Evolutionary conservation across 1,140 invertebrate species (phyloP).

Genomic region (Gerris buenoi): DNA sequence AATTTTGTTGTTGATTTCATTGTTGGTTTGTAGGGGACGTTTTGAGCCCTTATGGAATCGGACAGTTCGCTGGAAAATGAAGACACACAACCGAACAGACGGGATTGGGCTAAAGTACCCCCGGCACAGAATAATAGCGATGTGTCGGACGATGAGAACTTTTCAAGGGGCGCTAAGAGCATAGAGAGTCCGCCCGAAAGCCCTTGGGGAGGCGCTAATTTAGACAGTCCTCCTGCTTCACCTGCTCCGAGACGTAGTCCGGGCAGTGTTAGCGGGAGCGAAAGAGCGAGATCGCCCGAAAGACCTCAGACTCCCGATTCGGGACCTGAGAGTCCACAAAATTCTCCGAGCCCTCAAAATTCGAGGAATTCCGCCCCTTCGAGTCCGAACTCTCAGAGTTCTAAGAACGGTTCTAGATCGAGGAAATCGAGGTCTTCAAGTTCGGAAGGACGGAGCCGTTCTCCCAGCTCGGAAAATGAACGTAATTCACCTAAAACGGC

Average conservation of each 20-base stretch:
- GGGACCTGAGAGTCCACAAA: slow-evolving; percentile 2
- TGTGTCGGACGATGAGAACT: slow-evolving; percentile 21
- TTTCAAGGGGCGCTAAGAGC: slow-evolving; percentile 18
- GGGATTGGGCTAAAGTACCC: slow-evolving; percentile 9
- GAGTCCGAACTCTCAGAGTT: no score
- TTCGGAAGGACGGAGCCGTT: no score
- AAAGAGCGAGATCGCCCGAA: no score
- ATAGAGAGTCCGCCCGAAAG: slow-evolving; percentile 19
- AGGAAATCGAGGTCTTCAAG: no score
- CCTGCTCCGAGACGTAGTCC: slow-evolving; percentile 11
- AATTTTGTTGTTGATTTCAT: no score
- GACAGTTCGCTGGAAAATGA: slow-evolving; percentile 18
- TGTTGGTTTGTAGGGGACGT: slow-evolving; percentile 5
- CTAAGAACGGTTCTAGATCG: no score
- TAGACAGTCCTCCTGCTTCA: slow-evolving; percentile 19
- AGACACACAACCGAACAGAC: slow-evolving; percentile 3
- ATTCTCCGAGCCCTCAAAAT: slow-evolving; percentile 2
- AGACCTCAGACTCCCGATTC: slow-evolving; percentile 1
- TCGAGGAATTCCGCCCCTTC: slow-evolving; percentile 8
- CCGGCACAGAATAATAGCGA: slow-evolving; percentile 14
- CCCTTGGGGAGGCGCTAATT: slow-evolving; percentile 16
- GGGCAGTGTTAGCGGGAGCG: no score
- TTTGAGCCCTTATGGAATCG: slow-evolving; percentile 16
- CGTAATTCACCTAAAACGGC: no score
- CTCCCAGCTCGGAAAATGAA: no score